Conservation (phyloP, 35 echinoderm and acorn worm species). For the Lytechinus variegatus region DNA sequence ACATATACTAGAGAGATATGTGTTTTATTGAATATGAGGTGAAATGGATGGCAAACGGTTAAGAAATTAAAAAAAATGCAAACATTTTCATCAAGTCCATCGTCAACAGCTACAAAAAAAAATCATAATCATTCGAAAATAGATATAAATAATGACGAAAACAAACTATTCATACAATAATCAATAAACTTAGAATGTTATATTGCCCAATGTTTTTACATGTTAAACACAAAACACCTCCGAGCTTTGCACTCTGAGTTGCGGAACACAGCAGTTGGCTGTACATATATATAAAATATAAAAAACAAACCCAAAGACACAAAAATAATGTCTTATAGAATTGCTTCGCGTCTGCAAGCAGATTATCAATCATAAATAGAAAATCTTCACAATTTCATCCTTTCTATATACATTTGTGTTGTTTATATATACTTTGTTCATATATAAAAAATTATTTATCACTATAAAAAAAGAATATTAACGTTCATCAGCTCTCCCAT, state of each 20-base stretch:
- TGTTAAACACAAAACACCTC: constrained; percentile 12
- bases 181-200: background rate
- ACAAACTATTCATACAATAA: background rate
- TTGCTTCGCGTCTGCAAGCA: background rate
- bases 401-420: constrained; percentile 8
- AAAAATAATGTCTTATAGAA: constrained; percentile 7
- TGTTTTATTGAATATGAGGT: background rate
- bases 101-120: background rate
- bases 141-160: constrained; percentile 6
- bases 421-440: constrained; percentile 14
- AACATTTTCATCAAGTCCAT: background rate
- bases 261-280: background rate
- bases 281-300: background rate
- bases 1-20: background rate
- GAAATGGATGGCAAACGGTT: background rate
- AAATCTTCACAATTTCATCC: constrained; percentile 12
- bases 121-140: background rate
- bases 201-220: constrained; percentile 19
- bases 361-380: constrained; percentile 15
- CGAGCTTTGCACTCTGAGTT: background rate
- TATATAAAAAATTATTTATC: background rate
- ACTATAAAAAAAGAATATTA: background rate
- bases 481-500: background rate
- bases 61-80: background rate
- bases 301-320: background rate